Evolutionary conservation across 2,113 vertebrate genomes (phyloP).

Genomic region (Dolichotis patagonum): DNA sequence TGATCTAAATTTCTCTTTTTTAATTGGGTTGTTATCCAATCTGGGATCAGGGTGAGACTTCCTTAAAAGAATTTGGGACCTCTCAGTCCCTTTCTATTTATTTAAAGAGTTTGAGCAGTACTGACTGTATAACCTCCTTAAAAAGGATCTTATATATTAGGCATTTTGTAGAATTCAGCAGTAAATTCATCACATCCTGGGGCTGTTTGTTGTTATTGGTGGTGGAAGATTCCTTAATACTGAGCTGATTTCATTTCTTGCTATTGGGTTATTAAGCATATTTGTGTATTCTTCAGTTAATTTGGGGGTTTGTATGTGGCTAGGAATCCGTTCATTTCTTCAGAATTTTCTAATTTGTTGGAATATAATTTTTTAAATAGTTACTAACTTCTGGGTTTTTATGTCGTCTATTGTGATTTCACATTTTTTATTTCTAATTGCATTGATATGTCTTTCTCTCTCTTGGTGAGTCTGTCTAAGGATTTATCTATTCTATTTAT

Average conservation of each 20-base stretch:
- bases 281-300: neutral
- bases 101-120: neutral
- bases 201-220: neutral
- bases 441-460: neutral
- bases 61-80: no score
- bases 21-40: neutral
- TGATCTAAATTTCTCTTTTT: neutral
- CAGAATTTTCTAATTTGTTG: neutral
- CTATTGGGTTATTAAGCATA: neutral
- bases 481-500: neutral
- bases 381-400: neutral
- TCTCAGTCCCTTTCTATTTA: neutral
- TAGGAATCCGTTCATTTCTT: neutral
- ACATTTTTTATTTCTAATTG: neutral
- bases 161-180: neutral
- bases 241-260: neutral
- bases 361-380: neutral
- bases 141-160: neutral
- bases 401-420: neutral
- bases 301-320: neutral
- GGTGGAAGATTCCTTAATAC: neutral
- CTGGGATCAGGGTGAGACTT: no score
- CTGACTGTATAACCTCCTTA: neutral
- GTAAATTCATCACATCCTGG: neutral
- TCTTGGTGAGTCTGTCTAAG: neutral